Base-by-base conservation (phyloP, 2,888 invertebrate genomes). In the Chrysomela aeneicollis region DNA sequence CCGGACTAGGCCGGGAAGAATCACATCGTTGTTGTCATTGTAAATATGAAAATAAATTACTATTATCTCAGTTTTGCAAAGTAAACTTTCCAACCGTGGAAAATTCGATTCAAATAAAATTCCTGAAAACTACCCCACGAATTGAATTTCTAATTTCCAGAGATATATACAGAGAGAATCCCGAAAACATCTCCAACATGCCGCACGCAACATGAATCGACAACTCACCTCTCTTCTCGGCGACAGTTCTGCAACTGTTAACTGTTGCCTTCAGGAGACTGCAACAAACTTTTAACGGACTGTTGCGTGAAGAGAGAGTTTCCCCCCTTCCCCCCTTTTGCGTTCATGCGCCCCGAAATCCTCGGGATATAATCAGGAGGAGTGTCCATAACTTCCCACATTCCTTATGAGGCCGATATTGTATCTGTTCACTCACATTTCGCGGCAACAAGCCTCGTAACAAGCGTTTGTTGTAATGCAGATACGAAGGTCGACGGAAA, bases 311-410 rank as follows among this genome's bases (percentile, higher is more conserved):
- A 67, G 67, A 63, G 67, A 62, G 66, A 5, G 6, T 26, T 26
- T 66, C 63, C 69, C 57, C 59, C 46, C 42, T 30, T 19, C 30
- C 69, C 57, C 59, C 46, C 42, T 30, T 19, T 21, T 22, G 52
- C 63, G 72, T 65, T 69, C 73, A 75, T 75, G 75, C 75, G 73
- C 74, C 64, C 59, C 68, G 47, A 69, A 67, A 68, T 71, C 69
- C 66, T 68, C 52, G 67, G 71, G 71, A 71, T 46, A 72, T 71
- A 74, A 74, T 75, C 74, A 74, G 72, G 68, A 74, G 71, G 74
- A 75, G 73, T 73, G 72, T 71, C 72, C 71, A 71, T 72, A 69
- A 73, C 73, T 63, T 68, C 74, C 73, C 69, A 73, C 73, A 74
- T 64, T 65, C 54, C 32, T 35, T 58, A 59, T 55, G 62, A 64